A percentile compares a stretch with the other conserved stretches of the same genome.
These are phyloP conservation scores for Alexandromys fortis DNA, from an alignment of 2,113 vertebrate genomes.

Conservation along the genomic window DNA sequence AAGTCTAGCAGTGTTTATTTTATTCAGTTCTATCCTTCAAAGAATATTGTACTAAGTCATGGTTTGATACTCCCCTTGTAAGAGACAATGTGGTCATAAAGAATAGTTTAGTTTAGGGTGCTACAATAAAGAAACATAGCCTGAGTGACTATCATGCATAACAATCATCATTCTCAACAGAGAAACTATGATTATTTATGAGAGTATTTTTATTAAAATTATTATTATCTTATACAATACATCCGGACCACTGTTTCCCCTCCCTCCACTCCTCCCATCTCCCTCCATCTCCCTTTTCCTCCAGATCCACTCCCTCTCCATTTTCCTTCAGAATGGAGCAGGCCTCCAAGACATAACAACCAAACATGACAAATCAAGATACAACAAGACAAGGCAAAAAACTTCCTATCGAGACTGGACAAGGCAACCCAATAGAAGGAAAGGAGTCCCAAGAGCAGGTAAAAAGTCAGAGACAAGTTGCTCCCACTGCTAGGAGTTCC, in stretches of 20 bases:
- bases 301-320: not conserved
- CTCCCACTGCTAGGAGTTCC: not conserved
- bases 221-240: not conserved
- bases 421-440: not conserved
- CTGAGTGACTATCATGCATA: not conserved
- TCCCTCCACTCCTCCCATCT: no score
- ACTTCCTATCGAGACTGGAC: not conserved
- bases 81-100: not conserved
- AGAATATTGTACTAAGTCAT: slow-evolving; percentile 8
- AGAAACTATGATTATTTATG: not conserved
- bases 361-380: not conserved
- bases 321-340: not conserved
- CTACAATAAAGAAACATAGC: not conserved
- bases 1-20: not conserved
- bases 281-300: no score
- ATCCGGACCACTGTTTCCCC: not conserved
- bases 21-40: not conserved
- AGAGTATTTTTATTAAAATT: not conserved
- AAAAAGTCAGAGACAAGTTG: not conserved
- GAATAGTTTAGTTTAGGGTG: not conserved
- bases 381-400: not conserved
- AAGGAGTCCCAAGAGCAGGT: not conserved
- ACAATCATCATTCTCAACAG: not conserved
- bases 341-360: not conserved
- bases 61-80: not conserved